Base-by-base conservation (phyloP, 1,140 invertebrate species). In the Steinernema feltiae region DNA sequence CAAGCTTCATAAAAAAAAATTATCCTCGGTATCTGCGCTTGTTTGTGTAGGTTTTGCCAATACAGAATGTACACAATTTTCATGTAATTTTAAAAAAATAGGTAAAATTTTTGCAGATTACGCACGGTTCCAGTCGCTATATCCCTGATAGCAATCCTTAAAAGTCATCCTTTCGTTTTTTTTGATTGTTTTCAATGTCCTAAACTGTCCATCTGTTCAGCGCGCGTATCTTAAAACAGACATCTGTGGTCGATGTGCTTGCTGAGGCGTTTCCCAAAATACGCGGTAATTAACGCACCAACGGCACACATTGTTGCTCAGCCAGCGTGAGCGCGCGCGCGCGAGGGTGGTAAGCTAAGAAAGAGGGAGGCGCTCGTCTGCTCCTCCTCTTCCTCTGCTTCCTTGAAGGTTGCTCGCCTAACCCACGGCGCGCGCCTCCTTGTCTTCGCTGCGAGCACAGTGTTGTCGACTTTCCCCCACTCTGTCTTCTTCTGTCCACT, bases 221-320 rank as follows among this genome's bases (percentile, higher is more conserved):
- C 35, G 7, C 7, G 7, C 18, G 35, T 18, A 7, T 18, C 35
- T 41, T 41, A 41, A 18, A 41, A 18, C 7, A 41, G 53, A 15
- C 53, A 63, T 7, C 53, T 63, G 53, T n/a, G n/a, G n/a, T n/a
- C n/a, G n/a, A 27, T 15, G 53, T 21, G 53, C 53, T 7, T 18
- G 53, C 53, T 7, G 53, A 27, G 15, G n/a, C n/a, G n/a, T n/a
- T n/a, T n/a, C n/a, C 53, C 53, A 21, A 63, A 63, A 63, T 63
- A 63, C 24, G 53, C 53, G 53, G 53, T 63, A 63, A 63, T 63
- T 63, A 63, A 63, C 53, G 53, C 53, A 21, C n/a, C n/a, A n/a
- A n/a, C n/a, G n/a, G n/a, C n/a, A 63, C 53, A 21, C 53, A 63
- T 63, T 63, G 53, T 63, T 63, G 53, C 53, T 21, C 24, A 41